These are phyloP conservation scores for Gortyna flavago DNA, from an alignment of 2,888 invertebrate species.

Conservation along the genomic window DNA sequence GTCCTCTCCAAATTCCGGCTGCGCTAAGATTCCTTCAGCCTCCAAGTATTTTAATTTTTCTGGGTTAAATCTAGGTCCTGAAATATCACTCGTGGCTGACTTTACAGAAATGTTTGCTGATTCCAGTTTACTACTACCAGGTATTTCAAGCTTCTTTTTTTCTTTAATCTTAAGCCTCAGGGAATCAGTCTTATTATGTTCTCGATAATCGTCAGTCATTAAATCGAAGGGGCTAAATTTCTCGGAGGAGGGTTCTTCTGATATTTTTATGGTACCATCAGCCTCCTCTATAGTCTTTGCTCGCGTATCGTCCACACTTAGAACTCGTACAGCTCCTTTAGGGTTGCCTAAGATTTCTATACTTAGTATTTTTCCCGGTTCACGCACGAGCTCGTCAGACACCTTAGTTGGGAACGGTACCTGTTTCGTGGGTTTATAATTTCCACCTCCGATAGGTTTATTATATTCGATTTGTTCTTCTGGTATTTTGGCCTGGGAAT, in stretches of 20 bases:
- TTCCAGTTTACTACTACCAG: background rate
- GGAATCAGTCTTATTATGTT: background rate
- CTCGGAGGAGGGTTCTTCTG: background rate
- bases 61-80: conserved; percentile 33
- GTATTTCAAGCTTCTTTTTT: conserved; percentile 18
- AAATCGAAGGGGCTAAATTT: background rate
- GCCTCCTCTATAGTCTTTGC: conserved; percentile 1
- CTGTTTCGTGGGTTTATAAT: background rate
- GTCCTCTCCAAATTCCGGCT: too few relatives aligned
- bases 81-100: background rate
- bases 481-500: conserved; percentile 5
- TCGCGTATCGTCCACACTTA: background rate
- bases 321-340: background rate
- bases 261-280: conserved; percentile 7
- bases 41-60: conserved; percentile 49
- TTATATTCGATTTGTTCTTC: background rate
- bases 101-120: background rate
- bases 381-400: background rate
- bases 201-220: background rate
- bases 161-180: conserved; percentile 2
- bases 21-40: conserved; percentile 23
- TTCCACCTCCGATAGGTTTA: background rate
- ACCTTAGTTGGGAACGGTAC: background rate
- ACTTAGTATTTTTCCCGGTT: background rate
- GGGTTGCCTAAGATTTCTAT: conserved; percentile 25